Evolutionary conservation across 2,797 vertebrate species (phyloP).

Genomic region (Tolypeutes matacus): DNA sequence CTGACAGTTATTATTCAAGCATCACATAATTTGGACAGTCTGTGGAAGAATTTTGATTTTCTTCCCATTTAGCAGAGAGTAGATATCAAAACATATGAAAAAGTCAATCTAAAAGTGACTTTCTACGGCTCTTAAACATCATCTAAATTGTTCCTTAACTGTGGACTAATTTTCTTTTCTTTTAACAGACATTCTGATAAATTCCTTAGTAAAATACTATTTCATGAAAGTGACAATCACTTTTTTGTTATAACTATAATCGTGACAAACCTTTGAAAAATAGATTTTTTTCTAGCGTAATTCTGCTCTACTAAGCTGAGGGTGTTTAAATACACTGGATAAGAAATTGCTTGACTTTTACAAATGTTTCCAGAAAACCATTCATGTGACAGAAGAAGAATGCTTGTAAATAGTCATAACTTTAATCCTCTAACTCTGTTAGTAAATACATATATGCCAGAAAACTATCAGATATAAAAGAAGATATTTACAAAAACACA

Average conservation of each 20-base stretch:
- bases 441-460: neutral
- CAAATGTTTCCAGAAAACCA: conserved; percentile 6
- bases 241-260: conserved; percentile 24
- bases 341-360: neutral
- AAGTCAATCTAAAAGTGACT: conserved; percentile 15
- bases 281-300: neutral
- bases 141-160: conserved; percentile 22
- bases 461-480: neutral
- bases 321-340: neutral
- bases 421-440: neutral
- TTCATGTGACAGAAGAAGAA: neutral
- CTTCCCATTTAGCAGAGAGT: conserved; percentile 18
- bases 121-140: neutral
- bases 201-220: neutral
- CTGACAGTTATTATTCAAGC: conserved; percentile 19
- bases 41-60: neutral
- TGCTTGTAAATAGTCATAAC: neutral
- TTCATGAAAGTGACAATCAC: neutral
- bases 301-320: neutral
- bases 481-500: neutral
- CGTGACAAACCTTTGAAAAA: neutral
- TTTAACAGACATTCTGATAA: conserved; percentile 44
- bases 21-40: neutral
- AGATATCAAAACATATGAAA: conserved; percentile 31
- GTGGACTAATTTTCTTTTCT: conserved; percentile 13